These are phyloP conservation scores for Ptilonorhynchus violaceus DNA, from an alignment of 2,113 vertebrate species.

Conservation along the genomic window DNA sequence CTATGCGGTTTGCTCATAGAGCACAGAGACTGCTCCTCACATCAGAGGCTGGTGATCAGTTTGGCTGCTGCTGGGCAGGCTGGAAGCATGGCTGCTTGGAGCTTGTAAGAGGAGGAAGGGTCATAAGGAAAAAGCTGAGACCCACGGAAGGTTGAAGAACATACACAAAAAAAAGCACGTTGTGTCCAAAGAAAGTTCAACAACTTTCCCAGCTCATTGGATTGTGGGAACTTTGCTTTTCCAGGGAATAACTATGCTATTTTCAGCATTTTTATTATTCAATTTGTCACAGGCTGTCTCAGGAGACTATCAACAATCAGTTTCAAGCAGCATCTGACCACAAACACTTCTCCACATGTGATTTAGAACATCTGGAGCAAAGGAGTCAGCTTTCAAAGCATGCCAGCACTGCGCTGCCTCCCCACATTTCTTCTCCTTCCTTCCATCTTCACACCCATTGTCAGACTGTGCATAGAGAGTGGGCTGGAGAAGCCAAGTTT, in stretches of 20 bases:
- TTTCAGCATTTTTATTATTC: constrained; percentile 83
- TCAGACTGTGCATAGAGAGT: neutral
- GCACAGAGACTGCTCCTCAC: fast-evolving
- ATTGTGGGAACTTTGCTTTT: constrained; percentile 82
- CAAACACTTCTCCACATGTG: constrained; percentile 74
- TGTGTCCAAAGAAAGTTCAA: constrained; percentile 65
- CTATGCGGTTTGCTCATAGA: fast-evolving
- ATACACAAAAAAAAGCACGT: constrained; percentile 5
- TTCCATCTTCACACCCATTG: neutral
- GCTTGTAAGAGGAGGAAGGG: neutral
- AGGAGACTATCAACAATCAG: constrained; percentile 75
- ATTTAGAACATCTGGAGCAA: constrained; percentile 73
- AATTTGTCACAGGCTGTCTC: constrained; percentile 76
- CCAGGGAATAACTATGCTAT: constrained; percentile 74
- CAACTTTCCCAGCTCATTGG: constrained; percentile 78
- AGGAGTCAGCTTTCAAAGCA: neutral
- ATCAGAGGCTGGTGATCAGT: fast-evolving
- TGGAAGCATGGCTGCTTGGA: neutral
- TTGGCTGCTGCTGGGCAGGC: neutral
- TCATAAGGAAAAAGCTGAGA: neutral
- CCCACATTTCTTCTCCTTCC: neutral
- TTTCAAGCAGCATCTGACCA: constrained; percentile 73
- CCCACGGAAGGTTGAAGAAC: constrained; percentile 13
- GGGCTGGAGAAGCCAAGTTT: neutral
- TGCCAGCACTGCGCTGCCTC: neutral